Conservation (phyloP, 2,113 vertebrate species). For the Uria lomvia region DNA sequence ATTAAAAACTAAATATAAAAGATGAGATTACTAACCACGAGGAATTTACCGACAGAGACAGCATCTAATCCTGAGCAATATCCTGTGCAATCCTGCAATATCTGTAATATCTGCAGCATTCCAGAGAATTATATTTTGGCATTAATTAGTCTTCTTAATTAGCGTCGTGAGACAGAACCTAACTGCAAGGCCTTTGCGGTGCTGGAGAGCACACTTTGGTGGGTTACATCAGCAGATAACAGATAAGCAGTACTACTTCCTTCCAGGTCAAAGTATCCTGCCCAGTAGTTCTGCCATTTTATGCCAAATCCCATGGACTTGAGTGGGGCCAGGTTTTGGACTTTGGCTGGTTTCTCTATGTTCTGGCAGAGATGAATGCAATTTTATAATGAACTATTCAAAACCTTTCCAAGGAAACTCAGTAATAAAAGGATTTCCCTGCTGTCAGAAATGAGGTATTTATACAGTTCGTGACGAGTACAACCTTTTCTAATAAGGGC, state of each 20-base stretch:
- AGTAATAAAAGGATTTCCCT: slow-evolving; percentile 35
- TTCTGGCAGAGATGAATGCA: slow-evolving; percentile 6
- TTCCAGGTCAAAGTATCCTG: neutral
- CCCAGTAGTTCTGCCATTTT: slow-evolving; percentile 3
- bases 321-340: neutral
- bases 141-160: slow-evolving; percentile 38
- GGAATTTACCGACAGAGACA: slow-evolving; percentile 57
- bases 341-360: neutral
- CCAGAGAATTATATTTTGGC: slow-evolving; percentile 13
- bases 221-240: neutral
- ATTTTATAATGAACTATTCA: slow-evolving; percentile 24
- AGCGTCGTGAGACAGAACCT: neutral
- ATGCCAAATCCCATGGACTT: neutral
- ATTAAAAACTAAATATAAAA: slow-evolving; percentile 30
- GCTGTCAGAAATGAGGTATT: slow-evolving; percentile 17
- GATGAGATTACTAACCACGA: slow-evolving; percentile 24
- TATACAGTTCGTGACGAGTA: neutral
- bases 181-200: neutral
- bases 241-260: neutral
- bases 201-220: neutral
- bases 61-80: slow-evolving; percentile 56
- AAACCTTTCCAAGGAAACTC: slow-evolving; percentile 31
- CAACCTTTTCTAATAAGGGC: slow-evolving; percentile 28
- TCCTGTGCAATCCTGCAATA: slow-evolving; percentile 40
- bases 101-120: slow-evolving; percentile 33